These are phyloP conservation scores for Morpho helenor DNA, from an alignment of 2,888 invertebrate species.

Conservation along the genomic window DNA sequence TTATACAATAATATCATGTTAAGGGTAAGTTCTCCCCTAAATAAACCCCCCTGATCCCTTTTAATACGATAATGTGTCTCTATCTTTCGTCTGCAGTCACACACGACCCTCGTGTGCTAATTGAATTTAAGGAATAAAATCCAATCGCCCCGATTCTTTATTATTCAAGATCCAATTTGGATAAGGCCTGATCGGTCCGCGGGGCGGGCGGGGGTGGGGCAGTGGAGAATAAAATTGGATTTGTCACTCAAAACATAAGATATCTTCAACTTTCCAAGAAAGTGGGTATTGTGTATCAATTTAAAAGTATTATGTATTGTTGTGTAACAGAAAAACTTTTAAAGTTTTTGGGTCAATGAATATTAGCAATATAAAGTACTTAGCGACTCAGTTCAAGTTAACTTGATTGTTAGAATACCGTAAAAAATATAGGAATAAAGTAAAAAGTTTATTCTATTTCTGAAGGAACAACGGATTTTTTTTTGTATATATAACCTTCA, in stretches of 20 bases:
- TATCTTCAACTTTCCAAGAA: conserved; percentile 55
- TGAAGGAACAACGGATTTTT: no score
- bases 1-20: conserved; percentile 22
- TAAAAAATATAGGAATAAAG: no score
- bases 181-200: conserved; percentile 78
- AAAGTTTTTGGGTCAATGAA: no score
- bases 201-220: conserved; percentile 59
- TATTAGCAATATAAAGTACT: no score
- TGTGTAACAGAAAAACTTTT: no score
- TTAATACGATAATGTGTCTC: conserved; percentile 74
- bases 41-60: conserved; percentile 63
- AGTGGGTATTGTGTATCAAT: conserved; percentile 22
- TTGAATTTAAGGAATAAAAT: conserved; percentile 81
- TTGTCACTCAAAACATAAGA: conserved; percentile 80
- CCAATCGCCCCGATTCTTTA: conserved; percentile 80
- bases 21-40: conserved; percentile 37
- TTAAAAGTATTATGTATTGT: conserved; percentile 3
- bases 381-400: no score
- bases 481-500: no score
- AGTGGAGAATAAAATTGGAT: conserved; percentile 78
- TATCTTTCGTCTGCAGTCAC: conserved; percentile 78
- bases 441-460: no score
- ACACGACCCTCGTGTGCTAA: conserved; percentile 77
- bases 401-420: no score
- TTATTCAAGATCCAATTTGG: conserved; percentile 81